Base-by-base conservation (phyloP, 2,888 invertebrate species). In the Drosophila leonis region DNA sequence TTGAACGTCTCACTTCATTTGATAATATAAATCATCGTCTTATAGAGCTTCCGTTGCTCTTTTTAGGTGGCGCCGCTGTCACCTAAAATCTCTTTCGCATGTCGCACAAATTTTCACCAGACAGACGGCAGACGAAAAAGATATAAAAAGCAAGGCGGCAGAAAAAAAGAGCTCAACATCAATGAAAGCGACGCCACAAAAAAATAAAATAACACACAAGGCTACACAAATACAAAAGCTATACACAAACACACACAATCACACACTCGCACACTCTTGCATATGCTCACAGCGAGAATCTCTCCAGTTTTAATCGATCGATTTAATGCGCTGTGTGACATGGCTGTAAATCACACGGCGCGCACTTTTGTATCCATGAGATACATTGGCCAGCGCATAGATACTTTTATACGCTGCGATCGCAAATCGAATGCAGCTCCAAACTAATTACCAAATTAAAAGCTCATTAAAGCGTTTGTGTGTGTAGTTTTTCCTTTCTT, bases 251-350 rank as follows among this genome's bases (percentile, higher is more conserved):
- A 8, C 55, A 69, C 7, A 18, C 8, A 12, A 12, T 24, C 12
- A 44, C 56, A 79, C 48, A 64, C 39, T 60, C 57, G 59, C 49
- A 68, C 13, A 55, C 29, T 49, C 54, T 12, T 20, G 59, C 55
- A 67, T 46, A 57, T 20, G 52, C 37, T 55, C 41, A 52, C 48
- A 65, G 48, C 37, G 62, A 88, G 72, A 67, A 72, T 79, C 64
- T 80, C 75, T 75, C 54, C 62, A 62, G 70, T 79, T 80, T 74
- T 79, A 88, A 83, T 88, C 88, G 84, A 85, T 85, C 84, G 84
- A 88, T 88, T 88, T 85, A 78, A 84, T 80, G 81, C 78, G 75
- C 81, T 81, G 70, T 71, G 79, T 76, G 84, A 85, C 89, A 83
- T 52, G 88, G 70, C 60, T 78, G 88, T 85, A 86, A 85, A 85